A percentile compares a stretch with the other conserved stretches of the same genome.
These are phyloP conservation scores for Dinomys branickii DNA, from an alignment of 2,113 vertebrate genomes.

Conservation along the genomic window DNA sequence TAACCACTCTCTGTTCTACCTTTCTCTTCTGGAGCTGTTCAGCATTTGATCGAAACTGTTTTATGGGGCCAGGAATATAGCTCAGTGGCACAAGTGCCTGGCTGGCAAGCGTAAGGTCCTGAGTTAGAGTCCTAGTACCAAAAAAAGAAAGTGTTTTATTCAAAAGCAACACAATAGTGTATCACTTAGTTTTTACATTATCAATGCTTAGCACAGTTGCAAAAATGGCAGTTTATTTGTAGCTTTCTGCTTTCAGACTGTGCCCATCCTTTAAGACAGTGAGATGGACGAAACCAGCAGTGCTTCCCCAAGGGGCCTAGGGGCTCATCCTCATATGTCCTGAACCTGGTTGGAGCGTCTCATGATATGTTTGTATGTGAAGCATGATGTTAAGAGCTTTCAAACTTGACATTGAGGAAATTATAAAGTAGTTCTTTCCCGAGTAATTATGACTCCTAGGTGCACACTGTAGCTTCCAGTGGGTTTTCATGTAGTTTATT, in stretches of 20 bases:
- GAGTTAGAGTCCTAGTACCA: too few species aligned
- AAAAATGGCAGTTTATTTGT: not conserved
- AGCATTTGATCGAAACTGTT: not conserved
- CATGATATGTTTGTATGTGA: not conserved
- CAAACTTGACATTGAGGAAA: slow-evolving; percentile 17
- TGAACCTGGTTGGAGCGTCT: not conserved
- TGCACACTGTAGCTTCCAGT: not conserved
- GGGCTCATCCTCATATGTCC: not conserved
- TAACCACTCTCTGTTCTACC: not conserved
- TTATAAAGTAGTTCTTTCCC: not conserved
- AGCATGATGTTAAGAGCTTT: not conserved
- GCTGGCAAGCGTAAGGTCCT: too few species aligned
- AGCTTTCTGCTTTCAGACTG: not conserved
- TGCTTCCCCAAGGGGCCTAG: not conserved
- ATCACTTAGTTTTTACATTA: not conserved
- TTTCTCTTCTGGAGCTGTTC: not conserved
- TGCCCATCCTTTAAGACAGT: not conserved
- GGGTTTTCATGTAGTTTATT: not conserved
- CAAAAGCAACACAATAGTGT: not conserved
- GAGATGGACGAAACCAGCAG: not conserved
- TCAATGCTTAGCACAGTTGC: not conserved
- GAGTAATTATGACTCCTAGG: not conserved
- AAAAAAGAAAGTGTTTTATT: slow-evolving; percentile 5
- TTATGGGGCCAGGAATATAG: too few species aligned
- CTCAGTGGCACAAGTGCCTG: too few species aligned